Evolutionary conservation across 2,113 vertebrate genomes (phyloP).

Genomic region (Acrocephalus kingi): DNA sequence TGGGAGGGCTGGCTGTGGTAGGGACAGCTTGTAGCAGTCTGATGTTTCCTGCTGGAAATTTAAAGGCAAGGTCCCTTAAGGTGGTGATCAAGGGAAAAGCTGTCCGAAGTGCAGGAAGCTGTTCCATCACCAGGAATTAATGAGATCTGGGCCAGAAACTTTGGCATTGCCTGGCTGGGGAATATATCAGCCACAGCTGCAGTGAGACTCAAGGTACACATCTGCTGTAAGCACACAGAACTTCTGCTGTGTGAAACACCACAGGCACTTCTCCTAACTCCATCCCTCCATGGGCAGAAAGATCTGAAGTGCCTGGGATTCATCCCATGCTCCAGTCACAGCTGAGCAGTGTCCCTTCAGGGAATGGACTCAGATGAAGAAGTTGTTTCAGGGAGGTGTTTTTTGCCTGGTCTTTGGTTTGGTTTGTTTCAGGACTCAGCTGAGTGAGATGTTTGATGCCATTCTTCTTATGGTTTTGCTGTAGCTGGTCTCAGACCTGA

Average conservation of each 20-base stretch:
- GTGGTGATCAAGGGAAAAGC: neutral
- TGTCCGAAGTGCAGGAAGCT: neutral
- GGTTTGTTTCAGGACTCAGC: neutral
- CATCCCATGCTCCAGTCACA: neutral
- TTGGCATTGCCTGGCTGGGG: neutral
- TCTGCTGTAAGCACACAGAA: neutral
- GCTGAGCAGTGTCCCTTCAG: neutral
- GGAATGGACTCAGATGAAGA: neutral
- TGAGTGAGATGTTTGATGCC: neutral
- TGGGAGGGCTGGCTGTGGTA: neutral
- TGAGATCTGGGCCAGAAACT: neutral
- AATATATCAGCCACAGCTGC: neutral
- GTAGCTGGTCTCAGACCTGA: neutral
- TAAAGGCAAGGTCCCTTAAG: neutral
- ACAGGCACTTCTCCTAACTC: neutral
- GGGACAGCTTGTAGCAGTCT: neutral
- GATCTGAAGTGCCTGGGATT: neutral
- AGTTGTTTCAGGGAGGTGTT: neutral
- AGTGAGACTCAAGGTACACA: fast-evolving
- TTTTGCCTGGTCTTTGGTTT: neutral
- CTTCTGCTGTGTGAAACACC: neutral
- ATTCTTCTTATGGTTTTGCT: neutral
- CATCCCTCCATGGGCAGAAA: neutral
- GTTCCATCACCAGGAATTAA: neutral
- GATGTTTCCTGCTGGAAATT: neutral